Evolutionary conservation across 2,888 invertebrate genomes (phyloP), one percentile per base, ranked within the genome.

Genomic region (Parasteatoda lunata): DNA sequence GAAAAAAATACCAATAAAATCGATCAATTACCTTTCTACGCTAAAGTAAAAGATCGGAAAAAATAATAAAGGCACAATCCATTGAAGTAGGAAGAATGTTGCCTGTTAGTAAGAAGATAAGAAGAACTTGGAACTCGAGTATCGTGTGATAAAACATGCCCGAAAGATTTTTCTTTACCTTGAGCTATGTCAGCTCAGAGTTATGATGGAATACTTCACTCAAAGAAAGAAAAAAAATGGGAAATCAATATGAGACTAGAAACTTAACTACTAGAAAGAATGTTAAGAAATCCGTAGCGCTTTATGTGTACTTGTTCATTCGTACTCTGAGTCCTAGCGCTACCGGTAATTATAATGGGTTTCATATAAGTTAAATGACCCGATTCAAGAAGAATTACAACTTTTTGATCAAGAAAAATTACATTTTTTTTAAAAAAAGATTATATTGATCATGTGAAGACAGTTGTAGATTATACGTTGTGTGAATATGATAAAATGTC

Each of bases 91-190:
- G 51, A 73, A 73, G 72, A 80, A 51, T 73, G 72, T 66, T 84
- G 49, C 77, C 54, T 84, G 84, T 77, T 77, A 84, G 72, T 73
- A 68, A 73, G 77, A 49, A 84, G 84, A 84, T 84, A 84, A 84
- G 82, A 82, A 82, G 77, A 84, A 84, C 77, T 72, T 84, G 77
- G 77, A 77, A 84, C 77, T 71, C 72, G 72, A 66, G 77, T 72
- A 84, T 73, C 48, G 77, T 76, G 54, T 72, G 84, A 84, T 84
- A 84, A 84, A 84, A 84, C 66, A 84, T 84, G 84, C 71, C 77
- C 72, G 66, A 30, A 54, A 69, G 66, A 52, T 72, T 83, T 65
- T 84, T 84, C 72, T 84, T 84, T 84, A 66, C 54, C 59, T 77
- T 78, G 77, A 72, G 84, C 70, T 72, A 77, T 84, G 77, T 84